These are phyloP conservation scores for Erethizon dorsatum DNA, from an alignment of 2,797 vertebrate genomes.

Conservation along the genomic window DNA sequence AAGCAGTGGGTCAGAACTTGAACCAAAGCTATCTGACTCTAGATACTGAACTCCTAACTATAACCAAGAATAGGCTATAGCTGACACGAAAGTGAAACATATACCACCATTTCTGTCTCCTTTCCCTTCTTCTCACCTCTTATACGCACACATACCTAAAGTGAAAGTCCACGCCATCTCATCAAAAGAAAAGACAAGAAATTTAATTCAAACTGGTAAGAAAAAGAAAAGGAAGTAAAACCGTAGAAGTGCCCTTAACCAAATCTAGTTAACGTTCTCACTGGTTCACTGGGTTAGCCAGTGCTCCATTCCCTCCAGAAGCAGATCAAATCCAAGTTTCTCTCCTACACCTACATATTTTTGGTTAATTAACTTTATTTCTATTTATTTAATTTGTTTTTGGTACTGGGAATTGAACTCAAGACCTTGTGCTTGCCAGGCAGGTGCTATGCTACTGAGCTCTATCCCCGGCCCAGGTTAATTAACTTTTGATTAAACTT, in stretches of 20 bases:
- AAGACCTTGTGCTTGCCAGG: too few species aligned
- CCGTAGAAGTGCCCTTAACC: not conserved
- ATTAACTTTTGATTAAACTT: conserved; percentile 34
- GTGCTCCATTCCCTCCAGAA: not conserved
- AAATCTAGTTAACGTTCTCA: not conserved
- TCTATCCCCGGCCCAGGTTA: not conserved
- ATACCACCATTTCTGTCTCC: not conserved
- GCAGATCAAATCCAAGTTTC: not conserved
- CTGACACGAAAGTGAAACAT: not conserved
- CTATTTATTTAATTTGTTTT: too few species aligned
- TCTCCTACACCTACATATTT: not conserved
- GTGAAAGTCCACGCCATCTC: not conserved
- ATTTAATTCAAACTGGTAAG: not conserved
- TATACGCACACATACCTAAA: not conserved
- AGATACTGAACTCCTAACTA: not conserved
- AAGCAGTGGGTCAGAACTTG: not conserved
- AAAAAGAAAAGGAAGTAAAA: not conserved
- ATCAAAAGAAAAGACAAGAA: conserved; percentile 16
- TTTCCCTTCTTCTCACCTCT: not conserved
- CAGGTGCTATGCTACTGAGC: too few species aligned
- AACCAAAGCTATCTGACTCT: not conserved
- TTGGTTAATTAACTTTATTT: not conserved
- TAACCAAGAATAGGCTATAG: not conserved
- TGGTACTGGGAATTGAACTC: too few species aligned
- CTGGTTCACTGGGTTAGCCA: not conserved